Evolutionary conservation across 2,888 invertebrate species (phyloP).

Genomic region (Tipula helvola): DNA sequence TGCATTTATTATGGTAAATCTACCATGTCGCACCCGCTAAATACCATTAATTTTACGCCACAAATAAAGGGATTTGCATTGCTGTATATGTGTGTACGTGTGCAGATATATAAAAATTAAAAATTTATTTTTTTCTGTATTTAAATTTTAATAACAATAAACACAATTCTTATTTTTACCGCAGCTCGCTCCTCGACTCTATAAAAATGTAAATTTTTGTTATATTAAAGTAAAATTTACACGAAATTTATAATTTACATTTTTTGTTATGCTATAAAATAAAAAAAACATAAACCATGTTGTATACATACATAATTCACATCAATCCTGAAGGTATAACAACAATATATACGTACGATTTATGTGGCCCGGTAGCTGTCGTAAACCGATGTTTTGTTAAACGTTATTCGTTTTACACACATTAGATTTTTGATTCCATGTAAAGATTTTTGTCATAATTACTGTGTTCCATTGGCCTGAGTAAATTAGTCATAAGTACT

Average conservation of each 20-base stretch:
- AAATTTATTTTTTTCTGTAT: not conserved
- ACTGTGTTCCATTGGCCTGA: no score
- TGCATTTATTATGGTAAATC: not conserved
- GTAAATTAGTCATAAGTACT: no score
- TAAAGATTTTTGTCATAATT: no score
- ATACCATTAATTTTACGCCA: not conserved
- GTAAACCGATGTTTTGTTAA: not conserved
- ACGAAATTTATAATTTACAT: not conserved
- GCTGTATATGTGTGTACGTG: not conserved
- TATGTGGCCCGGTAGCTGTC: not conserved
- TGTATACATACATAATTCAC: not conserved
- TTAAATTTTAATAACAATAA: not conserved
- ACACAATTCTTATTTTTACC: not conserved
- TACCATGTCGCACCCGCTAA: not conserved
- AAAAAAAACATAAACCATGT: not conserved
- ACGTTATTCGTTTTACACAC: not conserved
- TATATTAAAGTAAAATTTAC: not conserved
- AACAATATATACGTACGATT: not conserved
- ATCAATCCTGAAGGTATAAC: not conserved
- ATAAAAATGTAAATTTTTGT: not conserved
- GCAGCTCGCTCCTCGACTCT: not conserved
- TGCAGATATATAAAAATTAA: not conserved
- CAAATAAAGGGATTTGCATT: not conserved
- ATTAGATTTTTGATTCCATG: no score
- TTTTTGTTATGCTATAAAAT: not conserved